Evolutionary conservation across 1,140 invertebrate genomes (phyloP), one percentile per base, ranked within the genome.

Genomic region (Drosophila trapezifrons): DNA sequence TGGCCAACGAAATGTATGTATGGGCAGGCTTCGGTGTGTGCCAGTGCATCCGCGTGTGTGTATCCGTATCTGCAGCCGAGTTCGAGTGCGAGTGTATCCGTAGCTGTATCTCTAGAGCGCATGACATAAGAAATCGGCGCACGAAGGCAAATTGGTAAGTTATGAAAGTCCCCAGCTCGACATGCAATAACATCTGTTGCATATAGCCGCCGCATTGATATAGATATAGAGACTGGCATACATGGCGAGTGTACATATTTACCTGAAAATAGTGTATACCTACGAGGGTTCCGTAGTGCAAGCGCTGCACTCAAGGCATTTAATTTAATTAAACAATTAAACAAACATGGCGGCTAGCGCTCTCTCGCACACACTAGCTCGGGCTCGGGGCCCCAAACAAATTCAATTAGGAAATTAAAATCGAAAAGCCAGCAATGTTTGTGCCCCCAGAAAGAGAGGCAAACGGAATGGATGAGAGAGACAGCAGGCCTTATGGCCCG

Each of bases 271-370:
- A 38, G 65, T 65, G 63, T 29, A 51, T 29, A 62, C 20, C 54
- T 58, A 49, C 32, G 13, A 58, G 46, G 43, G 37, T 29, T 43
- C 54, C 17, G 4, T 51, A 51, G 47, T 84, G 81, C 78, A 65
- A 74, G 47, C 63, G 58, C 59, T 86, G 76, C 79, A 82, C 55
- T 75, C 67, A 54, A 38, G 52, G 63, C 62, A 84, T 89, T 87
- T 87, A 87, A 87, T 87, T 87, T 55, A 87, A 87, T 87, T 87
- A 87, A 87, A 87, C 84, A 87, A 87, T 87, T 89, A 89, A 87
- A 89, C 84, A 89, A 87, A 86, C 76, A 86, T 76, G 76, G 55
- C 71, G 64, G 43, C 46, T 35, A 64, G 42, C 45, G 62, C 46
- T 52, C 49, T 57, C 60, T 57, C 32, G 35, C 46, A 57, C 22